Evolutionary conservation across 2,888 invertebrate species (phyloP).

Genomic region (Nemapogon koenigi): DNA sequence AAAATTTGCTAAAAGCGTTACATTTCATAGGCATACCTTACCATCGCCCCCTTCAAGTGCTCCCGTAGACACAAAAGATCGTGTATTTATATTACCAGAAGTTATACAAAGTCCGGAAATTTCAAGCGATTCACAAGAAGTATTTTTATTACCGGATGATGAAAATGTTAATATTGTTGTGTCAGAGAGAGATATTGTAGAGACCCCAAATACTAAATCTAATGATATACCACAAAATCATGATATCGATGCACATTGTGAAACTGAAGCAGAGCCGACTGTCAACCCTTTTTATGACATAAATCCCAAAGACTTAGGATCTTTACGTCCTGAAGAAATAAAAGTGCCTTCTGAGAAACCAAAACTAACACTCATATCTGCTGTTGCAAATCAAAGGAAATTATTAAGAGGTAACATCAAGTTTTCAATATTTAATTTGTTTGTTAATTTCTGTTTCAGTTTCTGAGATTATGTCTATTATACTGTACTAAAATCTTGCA

Average conservation of each 20-base stretch:
- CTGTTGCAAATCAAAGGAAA: conserved; percentile 67
- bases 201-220: conserved; percentile 17
- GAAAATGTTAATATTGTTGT: neutral
- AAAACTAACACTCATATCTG: conserved; percentile 60
- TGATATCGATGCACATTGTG: conserved; percentile 32
- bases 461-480: neutral
- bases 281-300: conserved; percentile 40
- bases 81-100: conserved; percentile 45
- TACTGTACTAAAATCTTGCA: neutral
- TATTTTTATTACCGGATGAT: conserved; percentile 24
- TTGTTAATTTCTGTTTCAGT: no score
- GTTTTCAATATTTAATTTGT: no score
- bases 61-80: conserved; percentile 33
- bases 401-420: conserved; percentile 65
- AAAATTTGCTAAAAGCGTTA: conserved; percentile 88
- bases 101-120: conserved; percentile 19
- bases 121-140: no score
- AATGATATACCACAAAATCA: conserved; percentile 17
- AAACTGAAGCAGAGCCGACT: conserved; percentile 34
- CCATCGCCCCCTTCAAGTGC: conserved; percentile 76
- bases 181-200: conserved; percentile 17
- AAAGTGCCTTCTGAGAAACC: conserved; percentile 63
- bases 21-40: conserved; percentile 84
- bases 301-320: conserved; percentile 24
- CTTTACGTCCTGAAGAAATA: conserved; percentile 56